phyloP scores from a whole-genome alignment of 1,140 invertebrate genomes.

The Wasmannia auropunctata region DNA sequence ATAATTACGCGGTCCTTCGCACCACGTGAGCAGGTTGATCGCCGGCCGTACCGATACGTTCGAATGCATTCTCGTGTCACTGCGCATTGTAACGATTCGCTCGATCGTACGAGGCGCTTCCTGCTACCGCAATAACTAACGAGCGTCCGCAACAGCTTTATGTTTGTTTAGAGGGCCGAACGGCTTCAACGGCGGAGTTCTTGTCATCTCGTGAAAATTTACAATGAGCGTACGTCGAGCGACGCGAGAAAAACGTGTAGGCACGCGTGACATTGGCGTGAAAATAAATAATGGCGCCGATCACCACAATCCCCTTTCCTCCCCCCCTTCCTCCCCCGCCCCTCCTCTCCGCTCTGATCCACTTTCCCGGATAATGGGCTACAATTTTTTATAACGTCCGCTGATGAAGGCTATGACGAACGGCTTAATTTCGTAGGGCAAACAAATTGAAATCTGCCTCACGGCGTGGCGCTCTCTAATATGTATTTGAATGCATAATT shows the following conservation, averaged over 20 bases:
- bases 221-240: conserved; percentile 7
- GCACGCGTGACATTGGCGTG: neutral
- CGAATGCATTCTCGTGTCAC: conserved; percentile 64
- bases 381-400: neutral
- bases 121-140: conserved; percentile 69
- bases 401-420: neutral
- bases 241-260: neutral
- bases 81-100: conserved; percentile 68
- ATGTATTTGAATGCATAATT: conserved; percentile 55
- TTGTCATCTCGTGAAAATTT: conserved; percentile 18
- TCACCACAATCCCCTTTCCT: too few species aligned
- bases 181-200: conserved; percentile 44
- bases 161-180: conserved; percentile 73
- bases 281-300: too few species aligned
- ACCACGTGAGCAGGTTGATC: conserved; percentile 45
- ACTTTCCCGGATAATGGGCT: neutral
- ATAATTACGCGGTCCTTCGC: conserved; percentile 51
- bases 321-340: too few species aligned
- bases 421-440: conserved; percentile 41
- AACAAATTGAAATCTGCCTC: conserved; percentile 53
- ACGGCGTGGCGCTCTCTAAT: conserved; percentile 38
- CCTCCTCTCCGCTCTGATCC: neutral
- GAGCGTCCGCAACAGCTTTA: conserved; percentile 66
- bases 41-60: conserved; percentile 52
- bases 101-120: conserved; percentile 71